A percentile compares a stretch with the other conserved stretches of the same genome.
Evolutionary conservation across 2,797 vertebrate species (phyloP).

Genomic region (Enteromius thamalakanensis): DNA sequence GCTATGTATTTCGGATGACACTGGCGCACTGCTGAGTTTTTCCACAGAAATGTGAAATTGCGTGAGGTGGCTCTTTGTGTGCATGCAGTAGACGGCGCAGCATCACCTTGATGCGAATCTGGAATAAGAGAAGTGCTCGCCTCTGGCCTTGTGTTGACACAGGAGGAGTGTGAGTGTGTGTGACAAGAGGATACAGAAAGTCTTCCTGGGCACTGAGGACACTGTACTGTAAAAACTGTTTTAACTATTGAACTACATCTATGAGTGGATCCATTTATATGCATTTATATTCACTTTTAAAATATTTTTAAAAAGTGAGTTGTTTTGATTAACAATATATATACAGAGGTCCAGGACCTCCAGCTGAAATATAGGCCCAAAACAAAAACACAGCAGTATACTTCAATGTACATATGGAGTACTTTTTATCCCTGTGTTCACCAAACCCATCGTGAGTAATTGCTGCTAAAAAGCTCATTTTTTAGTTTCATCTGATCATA

Average conservation of each 20-base stretch:
- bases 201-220: constrained; percentile 3
- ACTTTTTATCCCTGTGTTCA: too few relatives aligned
- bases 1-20: constrained; percentile 17
- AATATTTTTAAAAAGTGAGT: not conserved
- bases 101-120: constrained; percentile 79
- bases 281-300: not conserved
- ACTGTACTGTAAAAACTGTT: not conserved
- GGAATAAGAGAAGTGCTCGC: constrained; percentile 69
- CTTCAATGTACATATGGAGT: too few relatives aligned
- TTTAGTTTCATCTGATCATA: too few relatives aligned
- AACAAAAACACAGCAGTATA: too few relatives aligned
- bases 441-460: too few relatives aligned
- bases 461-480: too few relatives aligned
- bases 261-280: not conserved
- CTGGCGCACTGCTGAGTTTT: constrained; percentile 64
- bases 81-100: constrained; percentile 61
- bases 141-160: constrained; percentile 71
- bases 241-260: not conserved
- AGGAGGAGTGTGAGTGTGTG: constrained; percentile 65
- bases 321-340: not conserved
- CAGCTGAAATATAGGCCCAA: too few relatives aligned
- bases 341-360: not conserved
- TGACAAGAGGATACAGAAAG: constrained; percentile 28
- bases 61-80: constrained; percentile 62
- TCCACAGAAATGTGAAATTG: constrained; percentile 72